Conservation (phyloP, 92 coral and sea anemone species). For the Desmophyllum pertusum region DNA sequence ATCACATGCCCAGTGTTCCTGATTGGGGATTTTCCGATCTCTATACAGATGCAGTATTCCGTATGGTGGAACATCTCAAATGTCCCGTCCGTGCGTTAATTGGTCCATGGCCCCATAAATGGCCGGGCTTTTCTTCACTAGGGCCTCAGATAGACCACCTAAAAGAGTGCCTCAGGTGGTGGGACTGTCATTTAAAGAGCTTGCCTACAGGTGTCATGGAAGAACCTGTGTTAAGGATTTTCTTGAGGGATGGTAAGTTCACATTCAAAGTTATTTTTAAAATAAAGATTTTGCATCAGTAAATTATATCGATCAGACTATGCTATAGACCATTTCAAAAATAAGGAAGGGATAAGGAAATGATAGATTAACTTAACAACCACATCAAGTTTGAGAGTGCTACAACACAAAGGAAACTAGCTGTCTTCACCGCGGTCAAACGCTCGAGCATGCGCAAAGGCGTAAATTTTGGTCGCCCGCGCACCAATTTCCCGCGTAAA, state of each 20-base stretch:
- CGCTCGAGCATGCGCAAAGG: too few relatives aligned
- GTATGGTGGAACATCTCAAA: slow-evolving; percentile 71
- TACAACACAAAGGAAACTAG: too few relatives aligned
- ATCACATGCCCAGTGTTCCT: slow-evolving; percentile 72
- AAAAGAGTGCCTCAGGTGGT: slow-evolving; percentile 72
- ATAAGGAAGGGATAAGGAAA: too few relatives aligned
- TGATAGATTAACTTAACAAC: too few relatives aligned
- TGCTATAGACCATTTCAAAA: too few relatives aligned
- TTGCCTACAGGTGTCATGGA: slow-evolving; percentile 64
- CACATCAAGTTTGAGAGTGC: too few relatives aligned
- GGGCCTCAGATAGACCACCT: slow-evolving; percentile 77
- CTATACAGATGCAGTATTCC: slow-evolving; percentile 73
- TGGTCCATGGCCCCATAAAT: slow-evolving; percentile 88
- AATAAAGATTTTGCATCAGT: too few relatives aligned
- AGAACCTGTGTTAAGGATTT: slow-evolving; percentile 68
- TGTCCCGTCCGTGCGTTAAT: slow-evolving; percentile 66
- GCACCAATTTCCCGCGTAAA: too few relatives aligned
- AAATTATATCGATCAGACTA: too few relatives aligned
- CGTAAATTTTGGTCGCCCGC: too few relatives aligned
- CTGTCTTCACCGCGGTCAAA: too few relatives aligned
- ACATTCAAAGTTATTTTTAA: not conserved
- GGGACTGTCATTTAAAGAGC: slow-evolving; percentile 81
- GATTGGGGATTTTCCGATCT: slow-evolving; percentile 83
- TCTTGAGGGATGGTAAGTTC: slow-evolving; percentile 61
- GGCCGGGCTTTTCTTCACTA: slow-evolving; percentile 58